Base-by-base conservation (phyloP, 2,797 vertebrate genomes). In the Alcedo quadribrachys region DNA sequence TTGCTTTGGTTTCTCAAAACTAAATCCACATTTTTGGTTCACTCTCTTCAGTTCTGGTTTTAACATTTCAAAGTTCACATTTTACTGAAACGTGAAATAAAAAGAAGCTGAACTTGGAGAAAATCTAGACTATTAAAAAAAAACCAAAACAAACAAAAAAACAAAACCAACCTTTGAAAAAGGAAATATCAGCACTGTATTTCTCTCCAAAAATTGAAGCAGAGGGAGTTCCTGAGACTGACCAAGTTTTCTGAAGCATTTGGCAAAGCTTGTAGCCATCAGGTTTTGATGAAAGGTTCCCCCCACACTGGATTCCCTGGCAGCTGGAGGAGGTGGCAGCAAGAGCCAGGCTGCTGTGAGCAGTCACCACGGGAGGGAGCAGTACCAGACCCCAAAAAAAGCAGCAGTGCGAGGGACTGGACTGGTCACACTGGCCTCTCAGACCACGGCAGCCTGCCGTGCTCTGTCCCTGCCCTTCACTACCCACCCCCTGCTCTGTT, bases 351-450 rank as follows among this genome's bases (percentile, higher is more conserved):
- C 78, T 74, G 69, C 83, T 79, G 42, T 53, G 35, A 82, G 30
- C 5, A 6, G 53, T 24, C 79, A 80, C 93, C 94, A 96, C 82
- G 16, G 66, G 88, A 94, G 84, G 85, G 80, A 85, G 92, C 89
- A 33, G 82, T 6, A 12, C 55, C 86, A 82, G 50, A 88, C 61
- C 60, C 58, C 50, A 68, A 33, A 46, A 53, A 46, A 53, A 0
- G 14, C 48, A 42, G 55, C 2, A 1, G 33, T 65, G 81, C n/a
- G 61, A 79, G 4, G 4, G 17, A 12, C 43, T 0, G 4, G 54
- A 45, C 11, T 27, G 1, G 1, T 33, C 57, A 57, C 65, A 40
- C 9, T 4, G 50, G 43, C 24, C 46, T 46, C 8, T 24, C 5
- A 2, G 14, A 50, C 4, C 12, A 9, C 2, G 9, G 16, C 25